These are phyloP conservation scores for Glyphotaelius pellucidus DNA, from an alignment of 2,888 invertebrate genomes.

Conservation along the genomic window DNA sequence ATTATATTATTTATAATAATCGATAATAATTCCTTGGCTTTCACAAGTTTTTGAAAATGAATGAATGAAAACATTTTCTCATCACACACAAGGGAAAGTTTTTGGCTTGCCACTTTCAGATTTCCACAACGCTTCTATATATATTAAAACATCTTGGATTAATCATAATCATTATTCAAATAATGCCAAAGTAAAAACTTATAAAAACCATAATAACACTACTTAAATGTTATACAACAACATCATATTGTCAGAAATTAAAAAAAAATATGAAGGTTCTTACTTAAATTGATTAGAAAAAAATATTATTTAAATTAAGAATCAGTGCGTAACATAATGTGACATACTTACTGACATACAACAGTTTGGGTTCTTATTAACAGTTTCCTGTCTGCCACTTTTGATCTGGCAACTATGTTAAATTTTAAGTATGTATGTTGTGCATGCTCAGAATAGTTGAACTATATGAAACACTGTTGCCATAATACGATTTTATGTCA, in stretches of 20 bases:
- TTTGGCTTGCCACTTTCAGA: too few species aligned
- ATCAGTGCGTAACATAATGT: not conserved
- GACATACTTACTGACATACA: not conserved
- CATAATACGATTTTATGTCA: too few species aligned
- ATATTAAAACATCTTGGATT: too few species aligned
- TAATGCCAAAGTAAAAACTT: not conserved
- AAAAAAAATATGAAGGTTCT: not conserved
- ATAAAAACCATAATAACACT: not conserved
- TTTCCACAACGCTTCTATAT: too few species aligned
- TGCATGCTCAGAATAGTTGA: not conserved
- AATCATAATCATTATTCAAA: too few species aligned
- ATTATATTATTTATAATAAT: too few species aligned
- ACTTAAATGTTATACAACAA: not conserved
- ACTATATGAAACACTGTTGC: not conserved
- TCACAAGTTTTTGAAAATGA: too few species aligned
- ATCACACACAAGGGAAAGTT: too few species aligned
- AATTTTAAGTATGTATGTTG: not conserved
- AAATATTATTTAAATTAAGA: not conserved
- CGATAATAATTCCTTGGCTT: too few species aligned
- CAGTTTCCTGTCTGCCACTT: not conserved
- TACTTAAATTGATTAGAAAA: not conserved
- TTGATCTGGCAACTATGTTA: not conserved
- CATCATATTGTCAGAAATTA: too few species aligned
- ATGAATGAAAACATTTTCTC: too few species aligned
- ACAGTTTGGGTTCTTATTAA: not conserved